Conservation (phyloP, 2,888 invertebrate species). For the Phyllotreta cruciferae region DNA sequence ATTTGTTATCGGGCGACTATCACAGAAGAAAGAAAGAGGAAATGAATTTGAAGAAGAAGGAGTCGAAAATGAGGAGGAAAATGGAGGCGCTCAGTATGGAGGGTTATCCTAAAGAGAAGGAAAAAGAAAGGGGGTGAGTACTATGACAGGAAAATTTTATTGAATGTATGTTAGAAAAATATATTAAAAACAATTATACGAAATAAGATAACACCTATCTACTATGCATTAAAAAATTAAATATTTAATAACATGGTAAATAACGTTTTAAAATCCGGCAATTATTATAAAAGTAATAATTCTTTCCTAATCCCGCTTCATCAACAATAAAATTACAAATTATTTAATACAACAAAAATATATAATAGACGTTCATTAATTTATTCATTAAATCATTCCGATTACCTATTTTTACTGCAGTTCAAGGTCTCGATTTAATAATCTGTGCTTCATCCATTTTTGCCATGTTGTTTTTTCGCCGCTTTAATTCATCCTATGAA, state of each 20-base stretch:
- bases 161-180: not conserved
- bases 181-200: no score
- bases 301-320: no score
- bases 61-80: constrained; percentile 52
- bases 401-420: constrained; percentile 25
- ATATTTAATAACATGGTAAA: no score
- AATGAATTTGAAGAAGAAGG: constrained; percentile 48
- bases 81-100: constrained; percentile 52
- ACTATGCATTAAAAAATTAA: no score
- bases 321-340: constrained; percentile 18
- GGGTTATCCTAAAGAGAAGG: constrained; percentile 35
- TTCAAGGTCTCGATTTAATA: constrained; percentile 23
- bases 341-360: constrained; percentile 5
- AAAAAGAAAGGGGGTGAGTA: constrained; percentile 26
- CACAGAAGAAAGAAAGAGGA: constrained; percentile 52
- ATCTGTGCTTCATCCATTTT: constrained; percentile 24
- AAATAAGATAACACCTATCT: no score
- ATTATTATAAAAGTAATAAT: no score
- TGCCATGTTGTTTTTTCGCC: constrained; percentile 15
- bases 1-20: constrained; percentile 67
- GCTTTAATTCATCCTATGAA: constrained; percentile 16
- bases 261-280: no score
- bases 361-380: constrained; percentile 10
- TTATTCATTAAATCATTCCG: constrained; percentile 25
- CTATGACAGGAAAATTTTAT: no score